Evolutionary conservation across 1,140 invertebrate genomes (phyloP).

Genomic region (Dreissena rostriformis): DNA sequence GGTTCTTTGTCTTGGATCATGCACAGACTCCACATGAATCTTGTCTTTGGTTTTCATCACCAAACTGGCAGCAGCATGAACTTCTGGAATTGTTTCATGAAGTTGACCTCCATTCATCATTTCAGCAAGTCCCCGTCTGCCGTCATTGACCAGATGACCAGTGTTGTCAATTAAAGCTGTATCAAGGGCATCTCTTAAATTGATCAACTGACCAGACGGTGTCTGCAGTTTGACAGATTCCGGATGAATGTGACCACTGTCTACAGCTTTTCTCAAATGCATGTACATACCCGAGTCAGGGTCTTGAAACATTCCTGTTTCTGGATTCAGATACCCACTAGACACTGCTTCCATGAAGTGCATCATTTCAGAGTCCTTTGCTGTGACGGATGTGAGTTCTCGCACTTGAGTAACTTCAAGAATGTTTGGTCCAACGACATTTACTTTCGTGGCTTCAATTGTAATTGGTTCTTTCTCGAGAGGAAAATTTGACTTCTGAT

Average conservation of each 20-base stretch:
- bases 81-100: slow-evolving; percentile 90
- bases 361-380: slow-evolving; percentile 83
- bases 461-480: slow-evolving; percentile 73
- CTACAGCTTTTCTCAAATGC: slow-evolving; percentile 87
- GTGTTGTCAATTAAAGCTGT: slow-evolving; percentile 89
- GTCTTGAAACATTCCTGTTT: slow-evolving; percentile 92
- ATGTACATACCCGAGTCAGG: slow-evolving; percentile 88
- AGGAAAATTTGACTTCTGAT: neutral
- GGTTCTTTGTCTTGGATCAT: slow-evolving; percentile 89
- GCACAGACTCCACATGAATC: slow-evolving; percentile 92
- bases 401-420: slow-evolving; percentile 72
- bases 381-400: slow-evolving; percentile 61
- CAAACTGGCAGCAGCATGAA: slow-evolving; percentile 92
- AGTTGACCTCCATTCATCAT: slow-evolving; percentile 85
- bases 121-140: slow-evolving; percentile 88
- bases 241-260: slow-evolving; percentile 80
- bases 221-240: slow-evolving; percentile 48
- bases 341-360: slow-evolving; percentile 70
- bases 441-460: slow-evolving; percentile 66
- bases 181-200: slow-evolving; percentile 37
- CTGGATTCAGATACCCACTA: slow-evolving; percentile 88
- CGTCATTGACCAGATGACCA: slow-evolving; percentile 90
- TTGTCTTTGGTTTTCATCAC: slow-evolving; percentile 90
- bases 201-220: slow-evolving; percentile 25
- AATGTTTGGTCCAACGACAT: slow-evolving; percentile 60